Evolutionary conservation across 2,113 vertebrate species (phyloP), one percentile per base, ranked within the genome.

Genomic region (Centropristis striata): DNA sequence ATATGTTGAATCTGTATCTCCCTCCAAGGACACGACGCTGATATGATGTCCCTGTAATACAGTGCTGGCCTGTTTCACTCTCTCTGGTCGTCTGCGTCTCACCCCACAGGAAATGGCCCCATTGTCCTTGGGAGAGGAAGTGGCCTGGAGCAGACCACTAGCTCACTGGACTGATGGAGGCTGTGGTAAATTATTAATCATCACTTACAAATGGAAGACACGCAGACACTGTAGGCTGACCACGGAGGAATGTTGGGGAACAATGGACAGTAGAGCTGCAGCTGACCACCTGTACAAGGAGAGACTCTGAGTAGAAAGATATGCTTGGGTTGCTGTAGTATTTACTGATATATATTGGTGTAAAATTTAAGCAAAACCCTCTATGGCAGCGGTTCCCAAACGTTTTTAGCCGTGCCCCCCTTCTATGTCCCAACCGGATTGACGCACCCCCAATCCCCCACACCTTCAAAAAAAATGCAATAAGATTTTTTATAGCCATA

Each of bases 101-200:
- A 44, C 61, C 65, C 83, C 36, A 41, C 90, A 90, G 91, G 91
- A 93, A 93, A 87, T 74, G 72, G 86, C 39, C 63, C 87, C 59
- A 93, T 92, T 92, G 92, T 93, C 90, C 87, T 86, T 16, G 53
- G 68, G 83, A 92, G 75, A 91, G 92, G 92, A 93, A 91, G 90
- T 85, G 79, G 88, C 84, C 82, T 67, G 60, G 18, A 49, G 84
- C 73, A 86, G 86, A 86, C 71, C 86, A 86, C 80, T 61, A 23
- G 83, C 78, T 70, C 42, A 59, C 65, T 61, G 67, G 44, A 49
- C 20, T 81, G 80, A 88, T 82, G 73, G 78, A 91, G 84, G 72
- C 71, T 28, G 41, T 47, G 55, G 70, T 93, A 79, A 91, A 92
- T 93, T 90, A 93, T 93, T 93, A 79, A 93, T 84, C 68, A 75